Percentiles rank a stretch among this genome's conserved stretches.
These are phyloP conservation scores for Noctua fimbriata DNA, from an alignment of 2,888 invertebrate genomes.

Conservation along the genomic window DNA sequence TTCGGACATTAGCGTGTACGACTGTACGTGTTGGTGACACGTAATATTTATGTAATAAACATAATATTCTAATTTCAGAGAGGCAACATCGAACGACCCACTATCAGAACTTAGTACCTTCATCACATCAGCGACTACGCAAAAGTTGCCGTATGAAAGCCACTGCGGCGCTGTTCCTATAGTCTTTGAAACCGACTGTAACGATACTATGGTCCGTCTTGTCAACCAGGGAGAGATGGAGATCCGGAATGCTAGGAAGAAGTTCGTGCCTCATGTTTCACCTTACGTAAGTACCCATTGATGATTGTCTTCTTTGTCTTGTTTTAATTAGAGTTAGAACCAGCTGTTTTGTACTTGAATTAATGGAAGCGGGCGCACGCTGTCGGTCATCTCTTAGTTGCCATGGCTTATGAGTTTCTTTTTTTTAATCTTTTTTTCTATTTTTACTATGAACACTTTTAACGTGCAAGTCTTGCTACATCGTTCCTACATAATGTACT, in stretches of 20 bases:
- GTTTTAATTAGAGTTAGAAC: not conserved
- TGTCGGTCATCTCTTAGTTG: too few relatives aligned
- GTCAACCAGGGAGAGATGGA: constrained; percentile 70
- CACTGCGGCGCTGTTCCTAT: constrained; percentile 82
- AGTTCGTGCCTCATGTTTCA: constrained; percentile 83
- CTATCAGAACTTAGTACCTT: constrained; percentile 74
- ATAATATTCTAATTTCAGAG: constrained; percentile 73
- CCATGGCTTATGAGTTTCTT: too few relatives aligned
- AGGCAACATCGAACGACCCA: constrained; percentile 65
- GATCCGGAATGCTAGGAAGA: constrained; percentile 73
- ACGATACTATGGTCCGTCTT: constrained; percentile 54
- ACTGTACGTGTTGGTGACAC: too few relatives aligned
- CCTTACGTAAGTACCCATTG: constrained; percentile 81
- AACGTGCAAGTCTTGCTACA: too few relatives aligned
- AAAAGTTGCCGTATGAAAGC: constrained; percentile 81
- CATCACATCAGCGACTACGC: constrained; percentile 68
- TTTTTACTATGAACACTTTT: too few relatives aligned
- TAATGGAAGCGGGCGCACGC: not conserved
- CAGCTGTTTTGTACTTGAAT: not conserved
- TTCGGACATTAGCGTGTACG: not conserved
- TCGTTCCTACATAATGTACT: too few relatives aligned
- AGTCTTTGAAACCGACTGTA: constrained; percentile 75
- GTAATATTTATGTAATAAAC: not conserved
- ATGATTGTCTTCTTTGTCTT: not conserved
- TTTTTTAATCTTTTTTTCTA: too few relatives aligned